Evolutionary conservation across 2,888 invertebrate species (phyloP).

Genomic region (Metalampra italica): DNA sequence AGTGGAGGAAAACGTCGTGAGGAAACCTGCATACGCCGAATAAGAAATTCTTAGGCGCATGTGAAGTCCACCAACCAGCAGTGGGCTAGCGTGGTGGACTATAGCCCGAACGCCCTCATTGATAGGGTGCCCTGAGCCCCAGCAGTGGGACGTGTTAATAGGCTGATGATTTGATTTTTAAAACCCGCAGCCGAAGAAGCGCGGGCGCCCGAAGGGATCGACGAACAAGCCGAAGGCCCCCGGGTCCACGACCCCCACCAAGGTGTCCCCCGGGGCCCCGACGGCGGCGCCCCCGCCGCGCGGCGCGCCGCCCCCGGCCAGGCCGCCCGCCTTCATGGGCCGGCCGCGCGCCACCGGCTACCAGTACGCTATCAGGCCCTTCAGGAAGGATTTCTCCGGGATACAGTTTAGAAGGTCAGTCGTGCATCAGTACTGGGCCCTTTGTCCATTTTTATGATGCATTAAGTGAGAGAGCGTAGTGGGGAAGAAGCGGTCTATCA

Average conservation of each 20-base stretch:
- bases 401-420: slow-evolving; percentile 70
- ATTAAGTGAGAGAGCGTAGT: too few species aligned
- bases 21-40: too few species aligned
- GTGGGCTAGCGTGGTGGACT: too few species aligned
- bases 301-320: slow-evolving; percentile 22
- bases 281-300: slow-evolving; percentile 19
- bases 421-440: neutral
- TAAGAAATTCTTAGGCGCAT: too few species aligned
- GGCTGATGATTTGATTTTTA: too few species aligned
- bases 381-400: slow-evolving; percentile 73
- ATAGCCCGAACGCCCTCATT: too few species aligned
- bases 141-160: too few species aligned
- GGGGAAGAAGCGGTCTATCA: too few species aligned
- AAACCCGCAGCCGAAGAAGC: slow-evolving; percentile 56
- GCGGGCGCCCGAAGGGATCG: slow-evolving; percentile 73
- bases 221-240: slow-evolving; percentile 68
- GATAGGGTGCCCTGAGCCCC: too few species aligned
- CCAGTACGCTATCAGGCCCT: slow-evolving; percentile 67
- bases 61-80: too few species aligned
- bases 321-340: slow-evolving; percentile 19
- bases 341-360: slow-evolving; percentile 59
- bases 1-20: too few species aligned
- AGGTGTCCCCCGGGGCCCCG: slow-evolving; percentile 15
- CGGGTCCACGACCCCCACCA: slow-evolving; percentile 25
- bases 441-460: too few species aligned